phyloP scores from a whole-genome alignment of 2,888 invertebrate genomes.

The Hermaeophaga mercurialis region DNA sequence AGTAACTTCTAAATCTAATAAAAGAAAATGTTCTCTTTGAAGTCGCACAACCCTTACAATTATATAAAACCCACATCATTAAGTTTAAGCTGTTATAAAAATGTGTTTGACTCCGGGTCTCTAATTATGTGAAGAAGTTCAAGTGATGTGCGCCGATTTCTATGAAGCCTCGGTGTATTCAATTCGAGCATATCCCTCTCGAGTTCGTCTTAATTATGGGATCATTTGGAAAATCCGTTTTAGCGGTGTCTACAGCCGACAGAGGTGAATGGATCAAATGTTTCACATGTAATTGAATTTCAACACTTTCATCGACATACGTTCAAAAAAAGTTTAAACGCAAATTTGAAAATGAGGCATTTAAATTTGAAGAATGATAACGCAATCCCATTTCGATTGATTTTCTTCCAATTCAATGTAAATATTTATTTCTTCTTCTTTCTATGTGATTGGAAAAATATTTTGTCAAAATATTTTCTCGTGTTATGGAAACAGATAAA shows the following conservation, averaged over 20 bases:
- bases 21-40: conserved; percentile 32
- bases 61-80: conserved; percentile 40
- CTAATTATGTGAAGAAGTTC: conserved; percentile 37
- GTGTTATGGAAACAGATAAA: no score
- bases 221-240: conserved; percentile 12
- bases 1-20: conserved; percentile 15
- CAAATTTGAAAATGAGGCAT: no score
- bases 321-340: no score
- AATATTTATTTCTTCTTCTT: no score
- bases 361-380: no score
- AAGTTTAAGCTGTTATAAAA: conserved; percentile 39
- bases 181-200: conserved; percentile 10
- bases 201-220: conserved; percentile 18
- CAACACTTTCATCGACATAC: no score
- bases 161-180: conserved; percentile 29
- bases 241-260: background rate
- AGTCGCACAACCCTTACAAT: conserved; percentile 32
- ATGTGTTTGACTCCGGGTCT: conserved; percentile 37
- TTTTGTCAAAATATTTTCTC: no score
- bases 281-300: no score
- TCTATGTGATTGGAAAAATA: no score
- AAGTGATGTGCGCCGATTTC: conserved; percentile 36
- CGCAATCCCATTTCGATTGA: no score
- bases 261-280: background rate
- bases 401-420: no score